A percentile compares a stretch with the other conserved stretches of the same genome.
These are phyloP conservation scores for Drosophila ustulata DNA, from an alignment of 2,888 invertebrate species.

Conservation along the genomic window DNA sequence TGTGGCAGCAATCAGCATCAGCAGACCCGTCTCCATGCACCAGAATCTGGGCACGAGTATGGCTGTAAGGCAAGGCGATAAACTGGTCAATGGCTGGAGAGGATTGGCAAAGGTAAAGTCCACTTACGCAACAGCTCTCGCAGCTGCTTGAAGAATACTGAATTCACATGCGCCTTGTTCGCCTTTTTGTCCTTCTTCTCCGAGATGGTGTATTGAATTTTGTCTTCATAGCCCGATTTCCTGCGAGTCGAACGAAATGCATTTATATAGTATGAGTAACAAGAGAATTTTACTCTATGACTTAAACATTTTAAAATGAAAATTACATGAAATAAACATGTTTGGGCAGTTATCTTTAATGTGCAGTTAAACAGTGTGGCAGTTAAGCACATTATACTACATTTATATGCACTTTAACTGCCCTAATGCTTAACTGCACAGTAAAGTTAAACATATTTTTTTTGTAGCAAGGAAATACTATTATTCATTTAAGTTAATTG, in stretches of 20 bases:
- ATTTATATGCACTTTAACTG: no score
- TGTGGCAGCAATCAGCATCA: constrained; percentile 91
- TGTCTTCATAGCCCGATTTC: constrained; percentile 88
- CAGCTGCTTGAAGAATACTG: constrained; percentile 90
- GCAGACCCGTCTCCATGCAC: constrained; percentile 90
- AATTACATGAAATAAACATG: no score
- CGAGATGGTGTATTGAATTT: constrained; percentile 92
- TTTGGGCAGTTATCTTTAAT: no score
- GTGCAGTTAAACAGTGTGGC: no score
- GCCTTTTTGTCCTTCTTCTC: constrained; percentile 87
- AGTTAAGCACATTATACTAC: no score
- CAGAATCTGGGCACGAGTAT: constrained; percentile 93
- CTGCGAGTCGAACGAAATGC: constrained; percentile 76
- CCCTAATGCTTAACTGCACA: no score
- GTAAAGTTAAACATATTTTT: no score
- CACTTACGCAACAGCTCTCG: constrained; percentile 87
- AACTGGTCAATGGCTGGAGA: not conserved
- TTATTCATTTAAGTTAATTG: no score
- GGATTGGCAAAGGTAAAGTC: not conserved
- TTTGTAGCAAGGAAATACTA: no score
- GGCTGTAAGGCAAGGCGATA: constrained; percentile 81
- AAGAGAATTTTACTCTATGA: no score
- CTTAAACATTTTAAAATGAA: no score
- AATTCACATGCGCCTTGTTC: constrained; percentile 91
- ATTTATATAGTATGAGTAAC: not conserved